A percentile compares a stretch with the other conserved stretches of the same genome.
Conservation (phyloP, 37 sponge, comb jelly and placozoan genomes). For the Axinella damicornis region DNA sequence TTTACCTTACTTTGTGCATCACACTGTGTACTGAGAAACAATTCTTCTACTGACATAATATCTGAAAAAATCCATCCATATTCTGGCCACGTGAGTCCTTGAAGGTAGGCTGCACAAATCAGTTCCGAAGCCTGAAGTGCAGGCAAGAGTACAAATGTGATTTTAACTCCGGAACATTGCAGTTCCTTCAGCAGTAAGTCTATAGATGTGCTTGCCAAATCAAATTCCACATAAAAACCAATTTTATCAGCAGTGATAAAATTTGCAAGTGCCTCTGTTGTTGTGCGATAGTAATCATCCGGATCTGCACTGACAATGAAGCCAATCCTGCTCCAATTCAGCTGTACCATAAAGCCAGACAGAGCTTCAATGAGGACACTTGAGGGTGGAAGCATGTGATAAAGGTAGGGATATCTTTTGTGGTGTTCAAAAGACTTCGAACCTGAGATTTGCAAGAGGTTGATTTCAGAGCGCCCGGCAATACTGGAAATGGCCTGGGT, state of each 20-base stretch:
- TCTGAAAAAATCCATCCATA: constrained; percentile 31
- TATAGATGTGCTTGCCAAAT: no score
- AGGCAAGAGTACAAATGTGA: neutral
- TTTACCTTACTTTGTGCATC: neutral
- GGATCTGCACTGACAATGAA: neutral
- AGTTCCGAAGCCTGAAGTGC: neutral
- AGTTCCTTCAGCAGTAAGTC: neutral
- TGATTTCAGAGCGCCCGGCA: neutral
- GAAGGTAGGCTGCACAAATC: constrained; percentile 1
- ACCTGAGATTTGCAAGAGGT: neutral
- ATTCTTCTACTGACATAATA: neutral
- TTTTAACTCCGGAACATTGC: neutral
- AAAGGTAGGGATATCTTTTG: neutral
- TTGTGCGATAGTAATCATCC: neutral
- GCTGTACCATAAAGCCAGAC: neutral
- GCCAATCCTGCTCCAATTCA: neutral
- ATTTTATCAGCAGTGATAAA: no score
- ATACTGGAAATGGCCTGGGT: neutral
- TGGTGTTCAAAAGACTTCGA: no score
- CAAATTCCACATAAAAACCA: no score
- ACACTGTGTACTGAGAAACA: neutral
- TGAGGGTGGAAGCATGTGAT: neutral
- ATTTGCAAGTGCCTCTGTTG: no score
- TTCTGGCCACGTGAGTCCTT: constrained; percentile 16
- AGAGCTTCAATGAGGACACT: neutral